Percentiles rank a stretch among this genome's conserved stretches.
Evolutionary conservation across 2,888 invertebrate species (phyloP).

Genomic region (Zaprionus lineosus): DNA sequence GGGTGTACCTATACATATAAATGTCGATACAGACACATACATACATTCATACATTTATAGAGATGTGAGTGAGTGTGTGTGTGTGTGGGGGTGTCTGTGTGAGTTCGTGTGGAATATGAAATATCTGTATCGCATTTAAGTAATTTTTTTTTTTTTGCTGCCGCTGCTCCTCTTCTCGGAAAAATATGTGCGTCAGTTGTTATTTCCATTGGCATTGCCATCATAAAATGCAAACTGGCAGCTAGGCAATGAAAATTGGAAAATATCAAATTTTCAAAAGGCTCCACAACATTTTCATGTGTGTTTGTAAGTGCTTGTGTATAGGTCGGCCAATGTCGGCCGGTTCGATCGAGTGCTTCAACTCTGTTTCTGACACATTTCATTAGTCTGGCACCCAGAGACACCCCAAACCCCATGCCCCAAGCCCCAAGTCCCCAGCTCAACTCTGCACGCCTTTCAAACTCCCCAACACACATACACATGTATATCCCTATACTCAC

Average conservation of each 20-base stretch:
- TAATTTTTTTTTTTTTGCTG: conserved; percentile 37
- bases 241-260: conserved; percentile 69
- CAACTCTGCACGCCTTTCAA: no score
- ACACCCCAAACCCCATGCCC: no score
- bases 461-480: no score
- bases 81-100: no score
- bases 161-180: neutral
- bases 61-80: conserved; percentile 22
- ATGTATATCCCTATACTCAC: conserved; percentile 31
- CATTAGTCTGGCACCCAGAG: conserved; percentile 59
- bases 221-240: conserved; percentile 57
- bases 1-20: conserved; percentile 6
- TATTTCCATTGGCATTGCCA: conserved; percentile 45
- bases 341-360: conserved; percentile 52
- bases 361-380: conserved; percentile 69
- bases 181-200: conserved; percentile 49
- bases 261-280: conserved; percentile 69
- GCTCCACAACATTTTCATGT: conserved; percentile 17
- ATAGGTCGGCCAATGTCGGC: conserved; percentile 24
- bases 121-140: conserved; percentile 58
- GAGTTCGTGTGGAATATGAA: conserved; percentile 52
- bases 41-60: conserved; percentile 5
- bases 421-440: no score
- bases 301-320: conserved; percentile 5
- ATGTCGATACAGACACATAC: neutral